Evolutionary conservation across 1,140 invertebrate species (phyloP).

Genomic region (Conus ventricosus): DNA sequence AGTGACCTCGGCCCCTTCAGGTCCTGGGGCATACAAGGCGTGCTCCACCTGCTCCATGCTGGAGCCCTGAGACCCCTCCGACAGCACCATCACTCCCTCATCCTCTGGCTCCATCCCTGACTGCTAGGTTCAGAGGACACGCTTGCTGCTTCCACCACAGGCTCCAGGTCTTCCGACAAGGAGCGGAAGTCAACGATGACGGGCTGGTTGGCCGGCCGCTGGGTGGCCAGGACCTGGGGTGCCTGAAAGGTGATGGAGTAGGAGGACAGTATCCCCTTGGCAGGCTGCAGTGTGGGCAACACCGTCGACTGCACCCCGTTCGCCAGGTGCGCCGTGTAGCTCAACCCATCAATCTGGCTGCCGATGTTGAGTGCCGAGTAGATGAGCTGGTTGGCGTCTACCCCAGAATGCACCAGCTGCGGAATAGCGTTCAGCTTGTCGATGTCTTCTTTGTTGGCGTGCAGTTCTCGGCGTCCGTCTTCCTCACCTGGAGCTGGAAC

Average conservation of each 20-base stretch:
- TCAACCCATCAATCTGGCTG: not conserved
- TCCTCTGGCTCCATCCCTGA: conserved; percentile 14
- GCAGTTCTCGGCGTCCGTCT: conserved; percentile 51
- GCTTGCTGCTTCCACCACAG: conserved; percentile 10
- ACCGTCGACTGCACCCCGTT: conserved; percentile 58
- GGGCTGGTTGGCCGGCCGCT: not conserved
- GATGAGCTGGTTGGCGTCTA: conserved; percentile 78
- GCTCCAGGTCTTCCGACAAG: not conserved
- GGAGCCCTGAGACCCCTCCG: not conserved
- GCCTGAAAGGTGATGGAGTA: conserved; percentile 65
- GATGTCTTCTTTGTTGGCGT: conserved; percentile 60
- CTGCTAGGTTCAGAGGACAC: conserved; percentile 27
- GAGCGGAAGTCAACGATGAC: not conserved
- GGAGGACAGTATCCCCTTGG: conserved; percentile 56
- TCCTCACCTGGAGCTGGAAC: conserved; percentile 60
- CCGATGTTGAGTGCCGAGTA: conserved; percentile 77
- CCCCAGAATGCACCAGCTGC: conserved; percentile 76
- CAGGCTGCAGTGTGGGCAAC: conserved; percentile 30
- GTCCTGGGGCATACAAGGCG: not conserved
- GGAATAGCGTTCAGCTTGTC: conserved; percentile 57
- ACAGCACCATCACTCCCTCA: not conserved
- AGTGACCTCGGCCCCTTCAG: not conserved
- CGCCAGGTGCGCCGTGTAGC: conserved; percentile 33
- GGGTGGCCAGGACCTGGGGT: conserved; percentile 18
- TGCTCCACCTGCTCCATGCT: conserved; percentile 5